These are phyloP conservation scores for Drosophila sturtevanti DNA, from an alignment of 1,140 invertebrate genomes.

Conservation along the genomic window DNA sequence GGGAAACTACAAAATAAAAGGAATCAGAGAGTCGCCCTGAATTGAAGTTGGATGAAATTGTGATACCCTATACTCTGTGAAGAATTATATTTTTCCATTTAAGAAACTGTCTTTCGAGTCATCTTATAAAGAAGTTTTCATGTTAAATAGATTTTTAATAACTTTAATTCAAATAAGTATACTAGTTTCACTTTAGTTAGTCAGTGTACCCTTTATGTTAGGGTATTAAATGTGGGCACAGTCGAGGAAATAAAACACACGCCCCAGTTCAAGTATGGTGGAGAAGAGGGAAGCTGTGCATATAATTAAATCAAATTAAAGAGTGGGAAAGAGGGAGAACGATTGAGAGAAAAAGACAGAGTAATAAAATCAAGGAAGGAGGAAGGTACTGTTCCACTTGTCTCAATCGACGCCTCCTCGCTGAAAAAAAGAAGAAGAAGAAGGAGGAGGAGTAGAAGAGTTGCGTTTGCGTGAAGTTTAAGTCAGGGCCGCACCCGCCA, in stretches of 20 bases:
- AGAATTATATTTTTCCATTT: no score
- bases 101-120: no score
- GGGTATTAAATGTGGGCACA: slow-evolving; percentile 58
- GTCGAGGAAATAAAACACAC: slow-evolving; percentile 53
- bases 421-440: background rate
- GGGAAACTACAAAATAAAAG: slow-evolving; percentile 46
- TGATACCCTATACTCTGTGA: background rate
- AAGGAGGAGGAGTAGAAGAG: slow-evolving; percentile 26
- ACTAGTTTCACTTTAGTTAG: no score
- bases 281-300: slow-evolving; percentile 47
- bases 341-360: slow-evolving; percentile 31
- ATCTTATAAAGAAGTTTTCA: no score
- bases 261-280: slow-evolving; percentile 40
- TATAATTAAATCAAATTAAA: slow-evolving; percentile 82
- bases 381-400: slow-evolving; percentile 63
- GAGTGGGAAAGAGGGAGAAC: slow-evolving; percentile 30
- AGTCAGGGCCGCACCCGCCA: slow-evolving; percentile 60
- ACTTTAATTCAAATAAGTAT: no score
- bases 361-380: slow-evolving; percentile 23
- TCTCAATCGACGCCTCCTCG: slow-evolving; percentile 62
- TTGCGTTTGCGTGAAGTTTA: slow-evolving; percentile 51
- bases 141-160: no score
- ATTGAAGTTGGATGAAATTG: background rate
- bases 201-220: background rate
- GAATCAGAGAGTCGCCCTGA: background rate